Evolutionary conservation across 2,797 vertebrate genomes (phyloP).

Genomic region (Anisognathus igniventris): DNA sequence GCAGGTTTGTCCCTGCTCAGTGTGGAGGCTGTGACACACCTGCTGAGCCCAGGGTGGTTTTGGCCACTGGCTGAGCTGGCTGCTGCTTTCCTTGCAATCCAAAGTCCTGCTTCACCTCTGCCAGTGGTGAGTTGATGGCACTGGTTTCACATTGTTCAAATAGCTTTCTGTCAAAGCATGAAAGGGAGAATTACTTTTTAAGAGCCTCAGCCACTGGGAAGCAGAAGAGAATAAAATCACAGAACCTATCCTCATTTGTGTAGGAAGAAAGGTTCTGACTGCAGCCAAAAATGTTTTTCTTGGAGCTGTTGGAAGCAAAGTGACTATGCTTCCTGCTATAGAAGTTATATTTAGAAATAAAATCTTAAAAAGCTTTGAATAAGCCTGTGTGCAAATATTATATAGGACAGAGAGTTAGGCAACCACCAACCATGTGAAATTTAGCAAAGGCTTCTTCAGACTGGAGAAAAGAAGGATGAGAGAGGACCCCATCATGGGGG

Average conservation of each 20-base stretch:
- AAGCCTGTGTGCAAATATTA: neutral
- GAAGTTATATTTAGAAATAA: neutral
- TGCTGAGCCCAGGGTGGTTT: neutral
- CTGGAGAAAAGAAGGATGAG: neutral
- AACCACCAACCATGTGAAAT: accelerated
- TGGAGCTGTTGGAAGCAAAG: neutral
- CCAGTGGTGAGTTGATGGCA: neutral
- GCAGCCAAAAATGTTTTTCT: neutral
- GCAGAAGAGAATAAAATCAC: neutral
- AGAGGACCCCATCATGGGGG: accelerated
- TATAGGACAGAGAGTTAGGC: neutral
- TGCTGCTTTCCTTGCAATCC: neutral
- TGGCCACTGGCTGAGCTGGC: neutral
- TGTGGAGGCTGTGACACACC: neutral
- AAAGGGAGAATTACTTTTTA: neutral
- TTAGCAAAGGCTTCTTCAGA: neutral
- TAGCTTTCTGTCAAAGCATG: neutral
- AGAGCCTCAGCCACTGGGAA: neutral
- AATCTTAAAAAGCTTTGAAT: neutral
- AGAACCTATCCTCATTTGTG: neutral
- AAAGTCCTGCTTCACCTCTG: accelerated
- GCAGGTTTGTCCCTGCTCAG: neutral
- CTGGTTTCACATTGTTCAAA: neutral
- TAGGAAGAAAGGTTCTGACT: neutral
- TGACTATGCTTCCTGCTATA: accelerated